A percentile compares a stretch with the other conserved stretches of the same genome.
Evolutionary conservation across 2,888 invertebrate species (phyloP).

Genomic region (Drosophila testacea): DNA sequence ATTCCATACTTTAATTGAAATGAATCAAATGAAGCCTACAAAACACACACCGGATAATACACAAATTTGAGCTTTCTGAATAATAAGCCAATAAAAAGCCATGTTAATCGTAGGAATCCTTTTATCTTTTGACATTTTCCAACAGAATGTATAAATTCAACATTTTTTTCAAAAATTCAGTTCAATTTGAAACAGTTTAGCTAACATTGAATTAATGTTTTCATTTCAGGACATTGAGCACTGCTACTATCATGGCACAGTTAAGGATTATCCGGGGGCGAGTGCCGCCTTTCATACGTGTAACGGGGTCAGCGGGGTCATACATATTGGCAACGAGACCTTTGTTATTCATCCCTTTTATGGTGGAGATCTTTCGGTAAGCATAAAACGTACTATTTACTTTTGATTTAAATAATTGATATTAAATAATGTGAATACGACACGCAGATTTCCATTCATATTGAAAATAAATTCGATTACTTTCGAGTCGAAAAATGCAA

Average conservation of each 20-base stretch:
- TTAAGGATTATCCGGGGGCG: slow-evolving; percentile 98
- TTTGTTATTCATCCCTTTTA: slow-evolving; percentile 99
- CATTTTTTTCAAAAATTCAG: not conserved
- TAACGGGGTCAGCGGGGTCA: slow-evolving; percentile 98
- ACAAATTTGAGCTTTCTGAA: slow-evolving; percentile 1
- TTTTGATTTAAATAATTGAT: too few species aligned
- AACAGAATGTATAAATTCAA: too few species aligned
- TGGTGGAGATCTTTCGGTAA: slow-evolving; percentile 98
- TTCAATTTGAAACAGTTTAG: not conserved
- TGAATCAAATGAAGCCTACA: not conserved
- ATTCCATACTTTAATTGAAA: slow-evolving; percentile 5
- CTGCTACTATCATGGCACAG: slow-evolving; percentile 99
- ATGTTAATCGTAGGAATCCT: not conserved
- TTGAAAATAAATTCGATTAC: too few species aligned
- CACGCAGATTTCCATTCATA: too few species aligned
- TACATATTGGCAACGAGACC: slow-evolving; percentile 98
- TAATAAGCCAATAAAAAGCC: slow-evolving; percentile 1
- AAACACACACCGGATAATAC: not conserved
- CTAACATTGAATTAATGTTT: not conserved
- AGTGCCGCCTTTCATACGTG: slow-evolving; percentile 99
- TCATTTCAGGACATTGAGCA: slow-evolving; percentile 94
- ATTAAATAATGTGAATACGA: too few species aligned
- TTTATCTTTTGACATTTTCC: not conserved
- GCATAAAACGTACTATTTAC: slow-evolving; percentile 75
- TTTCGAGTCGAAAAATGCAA: too few species aligned